These are phyloP conservation scores for Heliornis fulica DNA, from an alignment of 2,113 vertebrate species.

Conservation along the genomic window DNA sequence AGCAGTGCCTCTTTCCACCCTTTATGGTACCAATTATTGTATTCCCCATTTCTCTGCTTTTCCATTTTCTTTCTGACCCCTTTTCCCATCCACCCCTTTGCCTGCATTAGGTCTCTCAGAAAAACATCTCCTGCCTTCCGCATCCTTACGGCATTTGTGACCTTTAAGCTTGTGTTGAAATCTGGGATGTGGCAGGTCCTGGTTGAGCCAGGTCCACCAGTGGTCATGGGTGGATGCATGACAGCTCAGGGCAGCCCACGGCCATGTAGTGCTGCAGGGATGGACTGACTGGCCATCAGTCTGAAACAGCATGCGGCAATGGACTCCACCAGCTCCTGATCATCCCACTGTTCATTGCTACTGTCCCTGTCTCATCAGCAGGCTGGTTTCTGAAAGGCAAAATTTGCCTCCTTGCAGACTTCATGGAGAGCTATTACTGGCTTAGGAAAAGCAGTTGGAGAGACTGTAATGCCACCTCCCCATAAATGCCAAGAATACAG, in stretches of 20 bases:
- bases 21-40: background rate
- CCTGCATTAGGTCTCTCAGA: background rate
- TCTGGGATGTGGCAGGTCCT: background rate
- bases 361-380: background rate
- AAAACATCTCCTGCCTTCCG: accelerated
- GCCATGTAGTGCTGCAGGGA: background rate
- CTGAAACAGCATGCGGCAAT: accelerated
- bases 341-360: background rate
- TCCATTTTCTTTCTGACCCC: background rate
- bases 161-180: background rate
- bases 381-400: background rate
- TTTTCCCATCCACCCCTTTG: background rate
- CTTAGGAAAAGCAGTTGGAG: background rate
- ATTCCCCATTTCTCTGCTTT: background rate
- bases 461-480: background rate
- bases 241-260: accelerated
- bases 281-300: background rate
- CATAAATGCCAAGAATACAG: background rate
- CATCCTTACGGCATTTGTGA: background rate
- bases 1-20: background rate
- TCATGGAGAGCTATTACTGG: background rate
- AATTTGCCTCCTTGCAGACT: background rate
- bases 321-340: background rate
- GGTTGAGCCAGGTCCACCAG: background rate
- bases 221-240: background rate